phyloP scores from a whole-genome alignment of 1,140 invertebrate species.

The Danaus melanippus region DNA sequence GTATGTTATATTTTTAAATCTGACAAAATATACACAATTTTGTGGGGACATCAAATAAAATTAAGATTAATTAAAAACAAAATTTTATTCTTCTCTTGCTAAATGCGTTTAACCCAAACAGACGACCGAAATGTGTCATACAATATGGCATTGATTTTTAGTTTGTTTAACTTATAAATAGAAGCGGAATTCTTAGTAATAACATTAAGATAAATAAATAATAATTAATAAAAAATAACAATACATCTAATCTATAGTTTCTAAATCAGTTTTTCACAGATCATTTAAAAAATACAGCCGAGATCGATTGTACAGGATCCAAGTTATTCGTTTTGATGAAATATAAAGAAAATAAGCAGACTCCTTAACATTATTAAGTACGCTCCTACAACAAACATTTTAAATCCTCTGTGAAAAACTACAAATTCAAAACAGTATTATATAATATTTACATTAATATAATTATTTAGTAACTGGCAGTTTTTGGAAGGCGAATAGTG shows the following conservation, averaged over 20 bases:
- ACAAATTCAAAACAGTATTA: slow-evolving; percentile 22
- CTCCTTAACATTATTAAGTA: slow-evolving; percentile 22
- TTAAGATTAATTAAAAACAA: slow-evolving; percentile 43
- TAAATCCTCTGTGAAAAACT: slow-evolving; percentile 39
- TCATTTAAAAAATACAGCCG: not conserved
- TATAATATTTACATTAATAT: slow-evolving; percentile 52
- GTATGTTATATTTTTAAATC: too few species aligned
- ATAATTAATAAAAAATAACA: slow-evolving; percentile 53
- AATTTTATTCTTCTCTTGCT: slow-evolving; percentile 53
- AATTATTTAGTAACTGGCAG: slow-evolving; percentile 57
- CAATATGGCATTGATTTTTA: slow-evolving; percentile 45
- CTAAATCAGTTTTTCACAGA: slow-evolving; percentile 34
- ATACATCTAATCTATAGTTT: slow-evolving; percentile 24
- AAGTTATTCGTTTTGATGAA: too few species aligned
- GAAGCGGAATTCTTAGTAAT: slow-evolving; percentile 50
- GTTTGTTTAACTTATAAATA: slow-evolving; percentile 50
- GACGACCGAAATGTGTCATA: slow-evolving; percentile 49
- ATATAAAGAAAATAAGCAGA: not conserved
- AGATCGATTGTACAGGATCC: too few species aligned
- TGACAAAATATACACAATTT: not conserved
- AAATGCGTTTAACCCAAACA: slow-evolving; percentile 62
- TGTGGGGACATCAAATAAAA: slow-evolving; percentile 12
- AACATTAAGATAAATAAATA: slow-evolving; percentile 56
- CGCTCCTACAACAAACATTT: slow-evolving; percentile 11
- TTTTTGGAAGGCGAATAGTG: slow-evolving; percentile 27